Percentiles rank a stretch among this genome's conserved stretches.
Evolutionary conservation across 2,797 vertebrate species (phyloP).

Genomic region (Sebastes itinus): DNA sequence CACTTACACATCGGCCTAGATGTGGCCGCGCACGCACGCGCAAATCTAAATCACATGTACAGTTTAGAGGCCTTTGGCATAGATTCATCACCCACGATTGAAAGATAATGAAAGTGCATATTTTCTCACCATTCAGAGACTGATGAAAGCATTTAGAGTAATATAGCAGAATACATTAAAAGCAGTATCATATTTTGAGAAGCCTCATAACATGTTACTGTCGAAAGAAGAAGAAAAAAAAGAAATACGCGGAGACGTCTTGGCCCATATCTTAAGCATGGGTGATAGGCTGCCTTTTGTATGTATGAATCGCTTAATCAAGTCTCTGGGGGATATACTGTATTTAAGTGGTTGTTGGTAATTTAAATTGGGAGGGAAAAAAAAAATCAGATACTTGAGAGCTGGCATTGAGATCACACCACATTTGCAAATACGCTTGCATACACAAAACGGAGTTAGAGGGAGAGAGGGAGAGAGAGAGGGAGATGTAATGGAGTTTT

Average conservation of each 20-base stretch:
- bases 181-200: conserved; percentile 71
- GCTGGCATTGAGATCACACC: conserved; percentile 49
- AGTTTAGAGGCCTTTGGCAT: conserved; percentile 79
- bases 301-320: conserved; percentile 67
- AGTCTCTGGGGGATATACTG: conserved; percentile 48
- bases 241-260: conserved; percentile 59
- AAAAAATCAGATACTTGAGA: conserved; percentile 38
- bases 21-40: conserved; percentile 41
- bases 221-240: conserved; percentile 47
- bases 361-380: conserved; percentile 38
- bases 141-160: conserved; percentile 83
- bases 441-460: conserved; percentile 42
- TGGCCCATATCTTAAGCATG: conserved; percentile 64
- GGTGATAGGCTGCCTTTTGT: conserved; percentile 61
- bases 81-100: conserved; percentile 80
- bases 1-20: conserved; percentile 46
- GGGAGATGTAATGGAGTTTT: conserved; percentile 32
- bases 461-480: conserved; percentile 11
- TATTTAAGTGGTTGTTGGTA: conserved; percentile 59
- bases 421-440: conserved; percentile 52
- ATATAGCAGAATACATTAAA: conserved; percentile 82
- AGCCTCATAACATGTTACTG: conserved; percentile 69
- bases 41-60: conserved; percentile 70
- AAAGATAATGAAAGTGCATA: conserved; percentile 83
- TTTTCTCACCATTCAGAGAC: conserved; percentile 81